Conservation (phyloP, 2,888 invertebrate species). For the Caenorhabditis auriculariae region DNA sequence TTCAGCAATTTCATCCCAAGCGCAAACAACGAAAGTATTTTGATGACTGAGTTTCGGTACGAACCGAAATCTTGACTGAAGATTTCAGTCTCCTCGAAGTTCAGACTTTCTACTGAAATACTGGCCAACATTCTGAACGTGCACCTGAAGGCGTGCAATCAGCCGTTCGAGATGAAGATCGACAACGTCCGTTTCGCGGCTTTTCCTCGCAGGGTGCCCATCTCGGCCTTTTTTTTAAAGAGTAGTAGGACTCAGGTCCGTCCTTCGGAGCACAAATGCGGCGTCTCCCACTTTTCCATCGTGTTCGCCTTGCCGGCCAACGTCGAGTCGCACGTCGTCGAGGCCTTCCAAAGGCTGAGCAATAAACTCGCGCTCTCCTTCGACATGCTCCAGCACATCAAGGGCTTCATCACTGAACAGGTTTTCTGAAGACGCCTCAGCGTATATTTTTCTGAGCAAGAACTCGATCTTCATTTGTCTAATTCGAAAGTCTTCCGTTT, state of each 20-base stretch:
- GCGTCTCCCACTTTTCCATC: constrained; percentile 16
- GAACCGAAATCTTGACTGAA: too few species aligned
- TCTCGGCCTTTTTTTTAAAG: constrained; percentile 1
- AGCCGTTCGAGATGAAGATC: constrained; percentile 48
- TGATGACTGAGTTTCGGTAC: too few species aligned
- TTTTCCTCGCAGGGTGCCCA: constrained; percentile 40
- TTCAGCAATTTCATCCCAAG: too few species aligned
- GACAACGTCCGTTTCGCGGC: constrained; percentile 54
- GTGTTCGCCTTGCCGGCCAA: constrained; percentile 46
- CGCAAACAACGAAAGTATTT: too few species aligned
- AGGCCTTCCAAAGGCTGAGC: constrained; percentile 47
- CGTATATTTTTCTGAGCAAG: too few species aligned
- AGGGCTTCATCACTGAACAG: constrained; percentile 42
- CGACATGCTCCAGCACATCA: constrained; percentile 39
- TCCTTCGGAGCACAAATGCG: background rate
- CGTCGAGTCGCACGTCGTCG: constrained; percentile 41
- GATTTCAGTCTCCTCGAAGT: too few species aligned
- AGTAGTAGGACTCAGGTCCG: background rate
- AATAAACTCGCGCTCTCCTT: constrained; percentile 46
- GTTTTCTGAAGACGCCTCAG: too few species aligned
- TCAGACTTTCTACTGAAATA: constrained; percentile 42
- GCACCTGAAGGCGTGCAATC: constrained; percentile 35
- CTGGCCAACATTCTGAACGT: constrained; percentile 45
- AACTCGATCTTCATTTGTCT: too few species aligned
- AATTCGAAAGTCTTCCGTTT: too few species aligned